Conservation (phyloP, 2,113 vertebrate species). For the Menura novaehollandiae region DNA sequence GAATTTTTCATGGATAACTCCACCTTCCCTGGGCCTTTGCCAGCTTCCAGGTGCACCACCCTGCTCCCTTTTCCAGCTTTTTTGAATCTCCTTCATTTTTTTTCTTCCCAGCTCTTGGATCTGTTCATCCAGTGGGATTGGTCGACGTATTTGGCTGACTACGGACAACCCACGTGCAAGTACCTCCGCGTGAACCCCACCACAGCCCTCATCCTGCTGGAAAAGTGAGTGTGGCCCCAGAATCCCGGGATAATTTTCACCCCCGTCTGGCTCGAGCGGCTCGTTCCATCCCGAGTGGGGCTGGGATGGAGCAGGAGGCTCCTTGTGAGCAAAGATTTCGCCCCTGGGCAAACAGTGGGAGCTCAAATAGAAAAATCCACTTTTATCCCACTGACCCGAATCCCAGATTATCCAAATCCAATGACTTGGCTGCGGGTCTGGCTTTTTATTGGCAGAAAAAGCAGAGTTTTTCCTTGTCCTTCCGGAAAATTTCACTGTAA, state of each 20-base stretch:
- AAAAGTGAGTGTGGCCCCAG: slow-evolving; percentile 81
- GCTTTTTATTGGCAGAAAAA: neutral
- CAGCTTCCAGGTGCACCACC: neutral
- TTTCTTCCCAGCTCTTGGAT: slow-evolving; percentile 82
- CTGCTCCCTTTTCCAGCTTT: neutral
- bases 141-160: slow-evolving; percentile 94
- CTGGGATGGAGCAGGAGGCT: neutral
- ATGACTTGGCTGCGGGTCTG: neutral
- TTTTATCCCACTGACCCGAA: neutral
- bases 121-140: slow-evolving; percentile 98
- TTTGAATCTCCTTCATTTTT: neutral
- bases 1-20: neutral
- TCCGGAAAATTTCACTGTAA: accelerated
- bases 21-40: neutral
- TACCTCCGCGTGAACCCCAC: slow-evolving; percentile 93
- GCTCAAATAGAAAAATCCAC: neutral
- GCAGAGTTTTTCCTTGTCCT: neutral
- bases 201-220: slow-evolving; percentile 87
- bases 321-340: neutral
- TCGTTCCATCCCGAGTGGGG: accelerated
- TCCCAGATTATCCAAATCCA: neutral
- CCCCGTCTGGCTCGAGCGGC: accelerated
- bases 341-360: neutral
- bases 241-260: accelerated
- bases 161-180: slow-evolving; percentile 88